Percentiles rank a stretch among this genome's conserved stretches.
Evolutionary conservation across 2,797 vertebrate genomes (phyloP).

Genomic region (Alfaro cultratus): DNA sequence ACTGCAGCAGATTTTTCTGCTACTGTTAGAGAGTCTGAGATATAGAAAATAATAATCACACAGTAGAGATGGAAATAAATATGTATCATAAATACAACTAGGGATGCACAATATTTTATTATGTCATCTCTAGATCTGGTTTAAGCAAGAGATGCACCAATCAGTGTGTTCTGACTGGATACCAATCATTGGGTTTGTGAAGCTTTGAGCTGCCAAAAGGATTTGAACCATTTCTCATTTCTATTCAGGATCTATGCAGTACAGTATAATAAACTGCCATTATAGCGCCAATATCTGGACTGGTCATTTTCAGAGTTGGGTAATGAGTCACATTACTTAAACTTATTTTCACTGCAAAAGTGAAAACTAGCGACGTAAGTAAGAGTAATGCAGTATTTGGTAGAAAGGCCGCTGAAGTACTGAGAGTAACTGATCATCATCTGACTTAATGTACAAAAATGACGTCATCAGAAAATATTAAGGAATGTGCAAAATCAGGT

Average conservation of each 20-base stretch:
- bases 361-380: not conserved
- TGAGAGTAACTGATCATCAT: not conserved
- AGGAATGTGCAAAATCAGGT: not conserved
- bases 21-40: constrained; percentile 1
- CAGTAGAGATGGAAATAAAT: constrained; percentile 14
- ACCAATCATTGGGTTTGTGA: not conserved
- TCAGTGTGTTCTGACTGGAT: not conserved
- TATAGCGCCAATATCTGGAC: not conserved
- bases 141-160: constrained; percentile 3
- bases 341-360: not conserved
- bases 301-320: not conserved
- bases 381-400: not conserved
- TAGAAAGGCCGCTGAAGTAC: not conserved
- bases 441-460: not conserved
- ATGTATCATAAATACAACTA: not conserved
- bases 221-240: not conserved
- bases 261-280: not conserved
- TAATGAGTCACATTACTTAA: not conserved
- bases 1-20: constrained; percentile 14
- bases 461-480: not conserved
- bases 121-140: not conserved
- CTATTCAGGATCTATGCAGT: not conserved
- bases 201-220: not conserved
- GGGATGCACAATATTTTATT: not conserved
- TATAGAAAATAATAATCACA: constrained; percentile 2